phyloP scores from a whole-genome alignment of 37 sponge, comb jelly and placozoan genomes.

The Mnemiopsis leidyi region DNA sequence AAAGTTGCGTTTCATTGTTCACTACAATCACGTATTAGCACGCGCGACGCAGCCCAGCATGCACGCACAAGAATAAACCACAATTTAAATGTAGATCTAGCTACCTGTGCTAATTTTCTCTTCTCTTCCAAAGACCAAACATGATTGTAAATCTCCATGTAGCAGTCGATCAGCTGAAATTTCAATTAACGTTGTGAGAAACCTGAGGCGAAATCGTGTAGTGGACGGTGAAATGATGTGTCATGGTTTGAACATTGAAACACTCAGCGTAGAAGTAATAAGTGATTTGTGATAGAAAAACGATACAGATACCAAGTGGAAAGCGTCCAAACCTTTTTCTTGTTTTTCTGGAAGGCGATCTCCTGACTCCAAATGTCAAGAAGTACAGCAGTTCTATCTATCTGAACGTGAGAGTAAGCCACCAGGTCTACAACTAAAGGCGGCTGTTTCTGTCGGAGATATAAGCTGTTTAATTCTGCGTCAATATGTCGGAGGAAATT shows the following conservation, averaged over 20 bases:
- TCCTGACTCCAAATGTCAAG: conserved; percentile 61
- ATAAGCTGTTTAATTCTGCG: too few relatives aligned
- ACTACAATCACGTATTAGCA: not conserved
- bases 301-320: too few relatives aligned
- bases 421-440: conserved; percentile 45
- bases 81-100: too few relatives aligned
- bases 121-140: conserved; percentile 49
- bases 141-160: conserved; percentile 59
- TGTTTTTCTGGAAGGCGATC: conserved; percentile 62
- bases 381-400: conserved; percentile 45
- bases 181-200: too few relatives aligned
- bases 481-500: too few relatives aligned
- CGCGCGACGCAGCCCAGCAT: not conserved
- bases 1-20: conserved; percentile 20
- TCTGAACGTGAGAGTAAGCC: conserved; percentile 33
- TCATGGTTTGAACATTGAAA: too few relatives aligned
- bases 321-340: conserved; percentile 63
- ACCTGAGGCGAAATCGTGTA: too few relatives aligned
- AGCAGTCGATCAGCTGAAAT: conserved; percentile 44
- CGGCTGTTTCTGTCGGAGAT: conserved; percentile 14
- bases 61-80: too few relatives aligned
- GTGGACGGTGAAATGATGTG: too few relatives aligned
- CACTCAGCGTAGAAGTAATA: too few relatives aligned
- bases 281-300: too few relatives aligned
- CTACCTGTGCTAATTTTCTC: conserved; percentile 50